Conservation (phyloP, 2,888 invertebrate species). For the Temnothorax unifasciatus region DNA sequence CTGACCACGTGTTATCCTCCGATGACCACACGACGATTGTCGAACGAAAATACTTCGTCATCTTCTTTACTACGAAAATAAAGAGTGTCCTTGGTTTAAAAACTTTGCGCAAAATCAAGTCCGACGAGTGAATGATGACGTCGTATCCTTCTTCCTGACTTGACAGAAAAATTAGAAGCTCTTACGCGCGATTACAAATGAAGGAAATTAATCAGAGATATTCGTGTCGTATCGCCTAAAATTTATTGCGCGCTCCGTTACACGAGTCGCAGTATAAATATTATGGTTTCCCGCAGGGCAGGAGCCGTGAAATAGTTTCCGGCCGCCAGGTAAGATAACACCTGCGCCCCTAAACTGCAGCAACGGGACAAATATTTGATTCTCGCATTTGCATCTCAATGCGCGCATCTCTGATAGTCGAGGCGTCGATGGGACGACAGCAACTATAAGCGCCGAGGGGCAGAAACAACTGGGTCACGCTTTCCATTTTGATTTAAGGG, state of each 20-base stretch:
- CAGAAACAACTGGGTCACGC: slow-evolving; percentile 65
- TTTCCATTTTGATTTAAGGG: slow-evolving; percentile 66
- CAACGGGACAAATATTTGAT: slow-evolving; percentile 41
- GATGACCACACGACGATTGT: slow-evolving; percentile 27
- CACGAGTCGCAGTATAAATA: slow-evolving; percentile 21
- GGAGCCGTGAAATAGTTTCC: slow-evolving; percentile 5
- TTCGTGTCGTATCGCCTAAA: neutral
- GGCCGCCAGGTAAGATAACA: slow-evolving; percentile 36
- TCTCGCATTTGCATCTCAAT: slow-evolving; percentile 38
- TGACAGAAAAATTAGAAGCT: neutral
- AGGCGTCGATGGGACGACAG: slow-evolving; percentile 41
- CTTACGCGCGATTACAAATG: neutral
- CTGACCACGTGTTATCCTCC: slow-evolving; percentile 47
- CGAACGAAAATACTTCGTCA: neutral
- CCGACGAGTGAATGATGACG: neutral
- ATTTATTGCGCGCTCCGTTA: neutral
- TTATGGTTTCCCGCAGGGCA: slow-evolving; percentile 1
- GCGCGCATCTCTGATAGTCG: slow-evolving; percentile 19
- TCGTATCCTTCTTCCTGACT: neutral
- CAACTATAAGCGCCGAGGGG: slow-evolving; percentile 21
- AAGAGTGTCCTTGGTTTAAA: neutral
- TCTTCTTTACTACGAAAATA: neutral
- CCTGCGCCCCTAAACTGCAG: slow-evolving; percentile 24
- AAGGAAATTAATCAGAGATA: neutral
- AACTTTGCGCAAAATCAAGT: neutral